phyloP scores from a whole-genome alignment of 1,140 invertebrate genomes.

The Sinella curviseta region DNA sequence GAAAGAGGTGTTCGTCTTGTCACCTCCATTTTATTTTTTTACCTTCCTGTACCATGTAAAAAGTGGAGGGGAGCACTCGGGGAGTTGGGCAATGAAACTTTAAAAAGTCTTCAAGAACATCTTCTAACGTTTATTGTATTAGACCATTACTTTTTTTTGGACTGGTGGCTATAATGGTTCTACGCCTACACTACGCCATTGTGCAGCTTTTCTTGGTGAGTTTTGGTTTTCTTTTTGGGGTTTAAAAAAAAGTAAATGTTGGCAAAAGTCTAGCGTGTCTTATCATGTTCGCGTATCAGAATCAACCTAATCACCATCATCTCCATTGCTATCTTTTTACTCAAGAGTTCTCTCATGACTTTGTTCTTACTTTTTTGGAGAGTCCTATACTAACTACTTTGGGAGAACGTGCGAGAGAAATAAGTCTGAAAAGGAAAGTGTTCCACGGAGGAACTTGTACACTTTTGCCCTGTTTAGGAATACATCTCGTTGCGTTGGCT shows the following conservation, averaged over 20 bases:
- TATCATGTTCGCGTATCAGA: not conserved
- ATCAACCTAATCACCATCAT: constrained; percentile 3
- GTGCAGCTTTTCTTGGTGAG: not conserved
- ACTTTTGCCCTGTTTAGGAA: not conserved
- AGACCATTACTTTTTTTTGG: not conserved
- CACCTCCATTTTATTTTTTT: not conserved
- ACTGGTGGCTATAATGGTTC: not conserved
- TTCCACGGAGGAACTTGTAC: not conserved
- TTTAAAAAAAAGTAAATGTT: too few species aligned
- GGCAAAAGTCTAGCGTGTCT: too few species aligned
- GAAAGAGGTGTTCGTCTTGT: constrained; percentile 6
- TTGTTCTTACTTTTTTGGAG: too few species aligned
- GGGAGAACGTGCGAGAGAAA: too few species aligned
- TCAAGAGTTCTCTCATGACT: not conserved
- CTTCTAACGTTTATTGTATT: not conserved
- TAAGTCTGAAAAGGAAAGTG: not conserved
- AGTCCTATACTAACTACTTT: too few species aligned
- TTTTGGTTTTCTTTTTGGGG: not conserved
- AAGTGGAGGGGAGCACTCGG: not conserved
- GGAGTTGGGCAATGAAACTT: not conserved
- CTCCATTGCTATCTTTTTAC: too few species aligned
- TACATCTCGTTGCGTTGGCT: not conserved
- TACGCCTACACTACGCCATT: not conserved
- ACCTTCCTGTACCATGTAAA: too few species aligned
- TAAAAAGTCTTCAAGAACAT: not conserved